Conservation (phyloP, 2,888 invertebrate species). For the Onthophagus sagittarius region DNA sequence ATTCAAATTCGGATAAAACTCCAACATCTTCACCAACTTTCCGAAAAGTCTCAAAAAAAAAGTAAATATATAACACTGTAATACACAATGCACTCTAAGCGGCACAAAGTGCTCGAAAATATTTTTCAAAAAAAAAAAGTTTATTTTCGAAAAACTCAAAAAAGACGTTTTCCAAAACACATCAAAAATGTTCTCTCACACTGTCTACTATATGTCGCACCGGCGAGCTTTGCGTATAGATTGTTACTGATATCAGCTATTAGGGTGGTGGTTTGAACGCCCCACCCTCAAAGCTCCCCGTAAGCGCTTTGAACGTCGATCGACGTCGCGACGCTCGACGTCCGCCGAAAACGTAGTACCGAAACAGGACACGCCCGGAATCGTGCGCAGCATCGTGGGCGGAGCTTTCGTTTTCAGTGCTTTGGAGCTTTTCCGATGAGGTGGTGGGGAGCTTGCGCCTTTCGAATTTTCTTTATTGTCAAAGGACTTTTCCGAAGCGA, state of each 20-base stretch:
- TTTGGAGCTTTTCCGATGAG: too few relatives aligned
- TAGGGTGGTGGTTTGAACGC: constrained; percentile 35
- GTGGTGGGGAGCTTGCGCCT: neutral
- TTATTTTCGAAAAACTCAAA: neutral
- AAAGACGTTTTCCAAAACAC: neutral
- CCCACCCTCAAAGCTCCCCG: constrained; percentile 35
- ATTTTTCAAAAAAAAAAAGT: neutral
- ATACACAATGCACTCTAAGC: too few relatives aligned
- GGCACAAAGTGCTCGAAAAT: neutral
- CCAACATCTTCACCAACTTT: constrained; percentile 55
- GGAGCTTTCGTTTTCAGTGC: constrained; percentile 1
- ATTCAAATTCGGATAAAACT: constrained; percentile 65
- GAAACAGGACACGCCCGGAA: constrained; percentile 22
- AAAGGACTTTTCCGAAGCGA: neutral
- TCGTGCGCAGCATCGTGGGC: constrained; percentile 23
- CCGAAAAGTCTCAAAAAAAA: neutral
- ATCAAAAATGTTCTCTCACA: neutral
- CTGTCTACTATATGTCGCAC: neutral
- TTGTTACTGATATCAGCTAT: constrained; percentile 41
- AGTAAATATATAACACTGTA: neutral
- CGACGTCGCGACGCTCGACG: constrained; percentile 27
- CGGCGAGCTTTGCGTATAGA: constrained; percentile 39
- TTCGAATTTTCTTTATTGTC: neutral
- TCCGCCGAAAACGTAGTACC: constrained; percentile 31
- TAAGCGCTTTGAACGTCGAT: constrained; percentile 23